These are phyloP conservation scores for Aulostomus chinensis DNA, from an alignment of 2,797 vertebrate species.

Conservation along the genomic window DNA sequence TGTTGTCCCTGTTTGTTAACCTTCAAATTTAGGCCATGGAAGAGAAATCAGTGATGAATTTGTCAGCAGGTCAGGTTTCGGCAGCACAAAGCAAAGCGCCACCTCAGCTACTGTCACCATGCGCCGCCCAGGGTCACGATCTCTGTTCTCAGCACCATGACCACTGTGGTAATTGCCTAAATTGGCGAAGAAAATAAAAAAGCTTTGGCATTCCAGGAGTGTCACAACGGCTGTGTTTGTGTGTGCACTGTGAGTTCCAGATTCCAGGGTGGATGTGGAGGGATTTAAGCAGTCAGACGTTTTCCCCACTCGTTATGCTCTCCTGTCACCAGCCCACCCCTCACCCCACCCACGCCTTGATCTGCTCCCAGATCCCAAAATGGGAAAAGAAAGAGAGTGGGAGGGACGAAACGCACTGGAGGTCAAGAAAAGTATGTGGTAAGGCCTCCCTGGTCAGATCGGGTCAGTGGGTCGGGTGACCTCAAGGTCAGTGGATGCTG, in stretches of 20 bases:
- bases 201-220: conserved; percentile 70
- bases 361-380: conserved; percentile 56
- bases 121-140: conserved; percentile 69
- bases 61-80: conserved; percentile 67
- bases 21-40: conserved; percentile 45
- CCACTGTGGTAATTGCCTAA: conserved; percentile 73
- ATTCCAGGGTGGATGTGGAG: conserved; percentile 73
- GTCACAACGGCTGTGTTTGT: conserved; percentile 69
- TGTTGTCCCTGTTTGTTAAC: conserved; percentile 28
- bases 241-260: conserved; percentile 68
- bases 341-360: conserved; percentile 68
- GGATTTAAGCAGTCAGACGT: conserved; percentile 76
- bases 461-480: conserved; percentile 54
- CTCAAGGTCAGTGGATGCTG: conserved; percentile 17
- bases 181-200: conserved; percentile 65
- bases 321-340: conserved; percentile 61
- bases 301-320: conserved; percentile 56
- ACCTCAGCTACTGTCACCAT: conserved; percentile 66
- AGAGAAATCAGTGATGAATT: conserved; percentile 71
- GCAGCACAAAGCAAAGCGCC: conserved; percentile 56
- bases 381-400: conserved; percentile 44
- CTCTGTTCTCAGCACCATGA: conserved; percentile 74
- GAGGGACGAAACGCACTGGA: conserved; percentile 47
- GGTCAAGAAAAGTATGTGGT: conserved; percentile 65
- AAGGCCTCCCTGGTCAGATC: conserved; percentile 34